Conservation (phyloP, 2,797 vertebrate genomes). For the Peromyscus attwateri region DNA sequence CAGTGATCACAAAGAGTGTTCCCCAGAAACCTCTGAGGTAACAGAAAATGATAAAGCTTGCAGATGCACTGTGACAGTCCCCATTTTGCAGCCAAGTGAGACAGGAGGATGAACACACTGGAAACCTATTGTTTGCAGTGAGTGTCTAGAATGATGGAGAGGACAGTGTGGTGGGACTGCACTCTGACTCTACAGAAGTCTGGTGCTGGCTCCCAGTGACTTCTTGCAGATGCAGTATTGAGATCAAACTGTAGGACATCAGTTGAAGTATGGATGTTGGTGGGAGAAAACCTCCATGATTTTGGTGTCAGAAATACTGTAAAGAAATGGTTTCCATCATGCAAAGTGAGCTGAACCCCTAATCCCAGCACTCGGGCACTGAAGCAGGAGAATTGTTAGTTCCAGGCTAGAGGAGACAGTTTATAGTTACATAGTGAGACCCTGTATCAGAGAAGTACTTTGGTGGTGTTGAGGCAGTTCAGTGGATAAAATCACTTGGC, state of each 20-base stretch:
- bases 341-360: neutral
- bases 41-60: neutral
- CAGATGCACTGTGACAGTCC: too few relatives aligned
- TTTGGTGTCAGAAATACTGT: neutral
- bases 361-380: neutral
- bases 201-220: neutral
- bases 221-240: neutral
- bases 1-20: neutral
- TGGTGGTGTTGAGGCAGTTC: neutral
- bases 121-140: fast-evolving
- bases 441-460: neutral
- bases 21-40: neutral
- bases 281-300: neutral
- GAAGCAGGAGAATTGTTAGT: neutral
- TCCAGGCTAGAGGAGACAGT: too few relatives aligned
- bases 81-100: neutral
- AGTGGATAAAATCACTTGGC: too few relatives aligned
- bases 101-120: too few relatives aligned
- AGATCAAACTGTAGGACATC: neutral
- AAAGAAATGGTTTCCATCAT: neutral
- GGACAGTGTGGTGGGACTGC: too few relatives aligned
- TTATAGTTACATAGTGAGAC: neutral
- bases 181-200: neutral
- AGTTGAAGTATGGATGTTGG: neutral
- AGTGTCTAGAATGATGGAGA: neutral